Percentiles rank a stretch among this genome's conserved stretches.
phyloP scores from a whole-genome alignment of 2,797 vertebrate species.

The Leptatherina wallacei region DNA sequence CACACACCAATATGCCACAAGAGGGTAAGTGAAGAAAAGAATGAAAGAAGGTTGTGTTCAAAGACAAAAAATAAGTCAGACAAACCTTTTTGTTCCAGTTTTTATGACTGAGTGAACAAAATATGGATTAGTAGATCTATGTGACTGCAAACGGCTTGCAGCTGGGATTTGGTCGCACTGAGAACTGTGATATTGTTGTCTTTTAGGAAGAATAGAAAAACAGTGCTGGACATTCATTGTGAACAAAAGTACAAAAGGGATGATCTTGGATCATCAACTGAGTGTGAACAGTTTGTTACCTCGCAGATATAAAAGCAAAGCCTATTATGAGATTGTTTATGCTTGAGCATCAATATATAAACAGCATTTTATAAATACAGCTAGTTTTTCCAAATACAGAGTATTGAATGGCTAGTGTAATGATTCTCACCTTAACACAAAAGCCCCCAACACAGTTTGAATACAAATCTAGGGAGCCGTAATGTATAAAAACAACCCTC shows the following conservation, averaged over 20 bases:
- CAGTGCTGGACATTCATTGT: constrained; percentile 36
- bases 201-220: constrained; percentile 38
- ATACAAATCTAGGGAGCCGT: too few relatives aligned
- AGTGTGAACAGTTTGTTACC: constrained; percentile 26
- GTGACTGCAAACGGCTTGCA: constrained; percentile 43
- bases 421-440: too few relatives aligned
- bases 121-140: constrained; percentile 72
- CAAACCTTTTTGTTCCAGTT: constrained; percentile 59
- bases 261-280: constrained; percentile 29
- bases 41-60: constrained; percentile 33
- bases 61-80: constrained; percentile 38
- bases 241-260: constrained; percentile 46
- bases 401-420: too few relatives aligned
- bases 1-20: neutral
- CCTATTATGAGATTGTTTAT: neutral
- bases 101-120: constrained; percentile 69
- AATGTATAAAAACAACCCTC: too few relatives aligned
- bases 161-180: constrained; percentile 57
- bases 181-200: constrained; percentile 35
- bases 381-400: too few relatives aligned
- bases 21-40: constrained; percentile 7
- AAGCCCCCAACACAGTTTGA: too few relatives aligned
- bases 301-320: constrained; percentile 12
- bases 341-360: too few relatives aligned
- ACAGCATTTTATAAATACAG: too few relatives aligned